Conservation (phyloP, 2,113 vertebrate genomes). For the Carollia perspicillata region DNA sequence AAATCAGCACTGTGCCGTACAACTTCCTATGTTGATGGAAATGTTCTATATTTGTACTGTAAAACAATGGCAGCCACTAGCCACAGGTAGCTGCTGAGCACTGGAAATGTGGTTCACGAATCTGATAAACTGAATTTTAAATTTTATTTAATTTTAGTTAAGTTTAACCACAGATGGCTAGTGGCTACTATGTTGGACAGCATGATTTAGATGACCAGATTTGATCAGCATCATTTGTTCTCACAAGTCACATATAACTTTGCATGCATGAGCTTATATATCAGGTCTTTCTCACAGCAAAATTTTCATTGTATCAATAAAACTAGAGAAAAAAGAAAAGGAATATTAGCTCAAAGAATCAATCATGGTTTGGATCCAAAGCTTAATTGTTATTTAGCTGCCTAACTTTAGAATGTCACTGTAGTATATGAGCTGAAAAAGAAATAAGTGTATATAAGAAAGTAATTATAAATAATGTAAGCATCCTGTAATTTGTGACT, state of each 20-base stretch:
- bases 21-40: background rate
- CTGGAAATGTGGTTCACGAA: background rate
- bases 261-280: background rate
- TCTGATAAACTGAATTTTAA: background rate
- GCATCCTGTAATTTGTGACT: background rate
- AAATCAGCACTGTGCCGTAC: background rate
- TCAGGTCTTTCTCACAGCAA: conserved; percentile 9
- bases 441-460: background rate
- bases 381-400: conserved; percentile 41
- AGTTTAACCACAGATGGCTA: background rate
- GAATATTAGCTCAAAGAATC: conserved; percentile 43
- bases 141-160: conserved; percentile 20
- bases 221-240: background rate
- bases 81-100: background rate
- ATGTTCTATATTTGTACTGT: background rate
- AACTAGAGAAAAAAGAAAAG: background rate
- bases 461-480: background rate
- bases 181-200: background rate
- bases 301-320: background rate
- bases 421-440: background rate
- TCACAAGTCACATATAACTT: background rate
- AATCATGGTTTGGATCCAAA: conserved; percentile 42
- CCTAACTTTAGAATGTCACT: conserved; percentile 26
- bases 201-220: background rate
- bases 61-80: background rate